These are phyloP conservation scores for Dermochelys coriacea DNA, from an alignment of 2,797 vertebrate genomes.

Conservation along the genomic window DNA sequence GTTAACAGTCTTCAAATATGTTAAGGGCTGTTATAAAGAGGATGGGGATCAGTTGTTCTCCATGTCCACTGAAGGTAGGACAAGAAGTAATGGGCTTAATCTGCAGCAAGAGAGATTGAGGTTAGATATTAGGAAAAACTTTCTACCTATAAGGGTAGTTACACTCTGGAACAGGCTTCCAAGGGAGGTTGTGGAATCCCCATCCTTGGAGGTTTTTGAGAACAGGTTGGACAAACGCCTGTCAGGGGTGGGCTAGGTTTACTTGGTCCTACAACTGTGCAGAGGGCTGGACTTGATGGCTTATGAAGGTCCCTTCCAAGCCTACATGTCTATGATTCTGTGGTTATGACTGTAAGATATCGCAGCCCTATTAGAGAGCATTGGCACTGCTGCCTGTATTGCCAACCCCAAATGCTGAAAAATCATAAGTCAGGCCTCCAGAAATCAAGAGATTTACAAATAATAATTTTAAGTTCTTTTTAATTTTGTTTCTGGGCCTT, in stretches of 20 bases:
- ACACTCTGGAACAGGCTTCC: not conserved
- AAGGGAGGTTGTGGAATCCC: not conserved
- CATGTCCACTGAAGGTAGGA: too few species aligned
- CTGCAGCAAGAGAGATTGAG: too few species aligned
- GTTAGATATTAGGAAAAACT: not conserved
- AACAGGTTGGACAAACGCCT: not conserved
- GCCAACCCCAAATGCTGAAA: not conserved
- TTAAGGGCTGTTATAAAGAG: too few species aligned
- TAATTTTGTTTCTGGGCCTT: not conserved
- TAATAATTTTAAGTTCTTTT: not conserved
- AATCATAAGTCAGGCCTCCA: not conserved
- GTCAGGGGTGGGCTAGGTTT: not conserved
- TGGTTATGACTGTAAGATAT: not conserved
- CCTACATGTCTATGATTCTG: not conserved
- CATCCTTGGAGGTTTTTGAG: not conserved
- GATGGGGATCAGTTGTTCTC: too few species aligned
- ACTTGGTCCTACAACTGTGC: not conserved
- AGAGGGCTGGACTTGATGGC: not conserved
- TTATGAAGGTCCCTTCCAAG: not conserved
- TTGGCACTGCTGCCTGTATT: not conserved
- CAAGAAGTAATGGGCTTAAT: too few species aligned
- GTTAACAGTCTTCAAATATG: too few species aligned
- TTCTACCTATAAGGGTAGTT: not conserved
- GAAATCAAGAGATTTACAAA: not conserved
- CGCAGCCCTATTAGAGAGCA: not conserved